Base-by-base conservation (phyloP, 2,113 vertebrate genomes). In the Myodes glareolus region DNA sequence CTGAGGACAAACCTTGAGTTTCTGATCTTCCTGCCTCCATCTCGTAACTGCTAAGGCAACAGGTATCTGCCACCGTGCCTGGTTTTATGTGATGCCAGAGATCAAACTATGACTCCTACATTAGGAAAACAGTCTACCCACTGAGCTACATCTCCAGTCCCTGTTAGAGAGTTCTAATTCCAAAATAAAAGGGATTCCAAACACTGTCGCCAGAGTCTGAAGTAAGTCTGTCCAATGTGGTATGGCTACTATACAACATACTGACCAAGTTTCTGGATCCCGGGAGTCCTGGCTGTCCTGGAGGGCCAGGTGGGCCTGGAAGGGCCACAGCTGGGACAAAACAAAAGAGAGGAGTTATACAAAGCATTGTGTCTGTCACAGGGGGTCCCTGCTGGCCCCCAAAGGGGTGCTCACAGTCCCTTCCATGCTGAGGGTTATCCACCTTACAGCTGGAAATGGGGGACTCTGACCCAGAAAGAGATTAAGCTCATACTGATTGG, bases 241-340 rank as follows among this genome's bases (percentile, higher is more conserved):
- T 76, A 63, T 31, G 14, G 33, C 19, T 65, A 85, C 7, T 3
- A 45, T 4, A 21, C 36, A n/a, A 50, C 3, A 65, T 65, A 98
- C 99, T 99, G 98, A 99, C 99, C 97, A 98, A 93, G 94, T 98
- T 99, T 93, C 98, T 98, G 94, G 98, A 95, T 98, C 99, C 99
- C 23, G 99, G 94, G 78, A 98, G 94, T n/a, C 99, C 99, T 84
- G 99, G 99, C 36, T 99, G 99, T 92, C 99, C 99, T 0, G 99
- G 99, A 96, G 99, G 99, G 52, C 99, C 99, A 0, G 99, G 99
- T 0, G 99, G 99, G 3, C 99, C 99, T 68, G 99, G 98, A 78
- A 99, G 97, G 88, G 98, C 98, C 42, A 99, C 92, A 95, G 98
- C 98, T 99, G 98, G 95, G 97, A 98, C 42, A 96, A 98, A 97